These are phyloP conservation scores for Goniozus legneri DNA, from an alignment of 1,140 invertebrate genomes.

Conservation along the genomic window DNA sequence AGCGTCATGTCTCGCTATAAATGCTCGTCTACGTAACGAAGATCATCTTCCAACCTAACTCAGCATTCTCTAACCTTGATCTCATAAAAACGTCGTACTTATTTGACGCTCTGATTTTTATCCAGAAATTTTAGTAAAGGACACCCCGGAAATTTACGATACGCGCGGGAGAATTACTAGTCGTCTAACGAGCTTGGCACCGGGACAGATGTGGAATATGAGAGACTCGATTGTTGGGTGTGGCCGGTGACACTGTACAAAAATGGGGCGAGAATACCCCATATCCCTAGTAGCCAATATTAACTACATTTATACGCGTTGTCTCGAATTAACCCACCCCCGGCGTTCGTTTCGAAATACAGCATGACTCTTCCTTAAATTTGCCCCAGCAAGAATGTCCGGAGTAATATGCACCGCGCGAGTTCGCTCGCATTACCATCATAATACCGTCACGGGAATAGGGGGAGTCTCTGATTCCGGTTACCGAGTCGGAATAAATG, in stretches of 20 bases:
- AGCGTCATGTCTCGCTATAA: constrained; percentile 14
- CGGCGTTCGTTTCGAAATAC: constrained; percentile 38
- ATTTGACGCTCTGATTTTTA: too few relatives aligned
- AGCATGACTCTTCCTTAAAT: constrained; percentile 2
- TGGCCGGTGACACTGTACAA: constrained; percentile 29
- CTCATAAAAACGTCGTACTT: too few relatives aligned
- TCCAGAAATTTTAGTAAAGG: too few relatives aligned
- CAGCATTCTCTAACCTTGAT: too few relatives aligned
- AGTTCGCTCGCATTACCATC: constrained; percentile 37
- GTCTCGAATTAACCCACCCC: constrained; percentile 51
- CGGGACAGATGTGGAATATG: constrained; percentile 38
- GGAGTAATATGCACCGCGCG: constrained; percentile 37
- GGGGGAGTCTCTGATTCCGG: too few relatives aligned
- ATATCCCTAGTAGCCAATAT: constrained; percentile 42
- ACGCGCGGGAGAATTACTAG: too few relatives aligned
- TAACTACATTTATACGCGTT: constrained; percentile 51
- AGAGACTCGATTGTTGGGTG: constrained; percentile 26
- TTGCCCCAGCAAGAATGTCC: constrained; percentile 2
- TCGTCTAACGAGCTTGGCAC: constrained; percentile 30
- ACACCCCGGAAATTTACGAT: too few relatives aligned
- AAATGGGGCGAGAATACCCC: constrained; percentile 21
- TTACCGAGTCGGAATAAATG: too few relatives aligned
- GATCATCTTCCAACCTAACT: constrained; percentile 36
- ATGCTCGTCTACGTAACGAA: constrained; percentile 28
- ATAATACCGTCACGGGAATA: too few relatives aligned